phyloP scores from a whole-genome alignment of 1,140 invertebrate species.

The Cataglyphis hispanica region DNA sequence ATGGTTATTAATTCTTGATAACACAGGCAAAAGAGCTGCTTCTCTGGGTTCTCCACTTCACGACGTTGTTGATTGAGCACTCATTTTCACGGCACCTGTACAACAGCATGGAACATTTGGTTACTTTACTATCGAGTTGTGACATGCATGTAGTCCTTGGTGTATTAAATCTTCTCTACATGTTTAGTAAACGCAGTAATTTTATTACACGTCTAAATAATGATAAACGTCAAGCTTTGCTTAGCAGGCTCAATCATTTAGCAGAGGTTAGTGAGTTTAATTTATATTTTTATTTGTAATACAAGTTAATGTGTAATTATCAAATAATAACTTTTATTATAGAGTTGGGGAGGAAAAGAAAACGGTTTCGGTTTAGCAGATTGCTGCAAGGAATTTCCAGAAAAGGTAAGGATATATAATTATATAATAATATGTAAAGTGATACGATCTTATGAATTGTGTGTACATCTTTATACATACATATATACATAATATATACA shows the following conservation, averaged over 20 bases:
- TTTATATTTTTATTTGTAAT: background rate
- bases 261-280: conserved; percentile 90
- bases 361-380: conserved; percentile 95
- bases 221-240: conserved; percentile 91
- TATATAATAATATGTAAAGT: background rate
- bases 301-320: conserved; percentile 1
- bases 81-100: conserved; percentile 96
- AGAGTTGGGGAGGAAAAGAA: conserved; percentile 96
- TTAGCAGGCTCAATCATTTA: conserved; percentile 92
- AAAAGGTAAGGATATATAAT: conserved; percentile 77
- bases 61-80: conserved; percentile 95
- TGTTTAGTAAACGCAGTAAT: conserved; percentile 97
- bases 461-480: no score
- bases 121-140: conserved; percentile 93
- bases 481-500: no score
- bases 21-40: conserved; percentile 92
- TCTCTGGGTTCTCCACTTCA: conserved; percentile 93
- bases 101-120: conserved; percentile 96
- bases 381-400: conserved; percentile 90
- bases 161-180: conserved; percentile 95
- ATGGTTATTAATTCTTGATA: conserved; percentile 74
- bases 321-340: conserved; percentile 72
- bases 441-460: background rate
- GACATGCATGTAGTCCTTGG: conserved; percentile 95
- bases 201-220: conserved; percentile 93